Conservation (phyloP, 2,888 invertebrate genomes). For the Aphidoletes aphidimyza region DNA sequence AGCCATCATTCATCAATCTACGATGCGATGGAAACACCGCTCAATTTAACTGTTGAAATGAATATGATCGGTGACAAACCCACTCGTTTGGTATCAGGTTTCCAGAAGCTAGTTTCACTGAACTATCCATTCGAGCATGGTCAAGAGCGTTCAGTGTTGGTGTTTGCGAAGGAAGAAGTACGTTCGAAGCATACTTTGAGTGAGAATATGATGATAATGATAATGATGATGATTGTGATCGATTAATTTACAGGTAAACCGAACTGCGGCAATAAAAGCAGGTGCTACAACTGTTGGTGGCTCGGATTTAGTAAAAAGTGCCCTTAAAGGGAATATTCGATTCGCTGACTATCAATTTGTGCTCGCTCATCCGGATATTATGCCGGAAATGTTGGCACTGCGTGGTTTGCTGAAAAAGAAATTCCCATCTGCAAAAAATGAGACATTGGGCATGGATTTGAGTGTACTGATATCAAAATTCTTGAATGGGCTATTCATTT, state of each 20-base stretch:
- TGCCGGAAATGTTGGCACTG: slow-evolving; percentile 79
- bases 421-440: slow-evolving; percentile 76
- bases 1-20: slow-evolving; percentile 85
- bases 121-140: slow-evolving; percentile 78
- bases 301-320: slow-evolving; percentile 77
- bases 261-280: slow-evolving; percentile 71
- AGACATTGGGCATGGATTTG: slow-evolving; percentile 77
- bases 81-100: slow-evolving; percentile 76
- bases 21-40: slow-evolving; percentile 77
- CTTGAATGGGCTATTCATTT: slow-evolving; percentile 77
- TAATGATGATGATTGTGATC: not conserved
- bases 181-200: slow-evolving; percentile 62
- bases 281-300: slow-evolving; percentile 82
- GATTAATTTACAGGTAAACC: slow-evolving; percentile 60
- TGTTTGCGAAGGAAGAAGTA: slow-evolving; percentile 77
- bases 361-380: slow-evolving; percentile 82
- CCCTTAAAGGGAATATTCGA: slow-evolving; percentile 78
- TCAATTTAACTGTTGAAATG: slow-evolving; percentile 79
- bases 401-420: slow-evolving; percentile 81
- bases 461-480: slow-evolving; percentile 72
- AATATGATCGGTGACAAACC: slow-evolving; percentile 73
- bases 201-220: no score
- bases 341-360: slow-evolving; percentile 78
- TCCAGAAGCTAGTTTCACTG: slow-evolving; percentile 73
- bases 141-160: slow-evolving; percentile 76